Base-by-base conservation (phyloP, 2,888 invertebrate genomes). In the Taphrorychus bicolor region DNA sequence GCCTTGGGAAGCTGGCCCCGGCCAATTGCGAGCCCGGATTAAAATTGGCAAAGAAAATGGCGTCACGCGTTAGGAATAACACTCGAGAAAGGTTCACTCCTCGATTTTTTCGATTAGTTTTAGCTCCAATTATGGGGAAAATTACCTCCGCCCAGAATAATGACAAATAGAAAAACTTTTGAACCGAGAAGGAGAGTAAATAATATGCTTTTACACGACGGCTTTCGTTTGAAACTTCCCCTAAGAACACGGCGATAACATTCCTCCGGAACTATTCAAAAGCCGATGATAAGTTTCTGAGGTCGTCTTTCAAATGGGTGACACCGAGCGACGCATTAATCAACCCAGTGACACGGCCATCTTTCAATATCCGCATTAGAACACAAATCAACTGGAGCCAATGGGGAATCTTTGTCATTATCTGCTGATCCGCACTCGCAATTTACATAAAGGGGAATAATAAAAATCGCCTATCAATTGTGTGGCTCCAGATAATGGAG, bases 1-100 rank as follows among this genome's bases (percentile, higher is more conserved):
- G 79, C 78, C 78, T 78, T 72, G 73, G 70, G 52, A 70, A 63
- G 70, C 72, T 73, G 71, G 66, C 70, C 70, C 70, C 64, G 71
- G 69, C 71, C 74, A 70, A 73, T 73, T 74, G 75, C 73, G 72
- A 72, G 67, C 73, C 59, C 11, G 62, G 62, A 67, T 67, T 67
- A 62, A 67, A 67, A 63, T 63, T 58, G 67, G 67, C 32, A 24
- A 67, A 52, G 58, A 53, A 57, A 62, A 67, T 54, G 62, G 48
- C 52, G 62, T 67, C 67, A 67, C 67, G 67, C 58, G 58, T 58
- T 40, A 19, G 21, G 57, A 53, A 67, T 67, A 67, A 62, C 62
- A 62, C 59, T 58, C 41, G 23, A 63, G 53, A 45, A 62, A 42
- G 58, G 60, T 62, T 59, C 42, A 11, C 19, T 54, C 52, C 18